Percentiles rank a stretch among this genome's conserved stretches.
Evolutionary conservation across 2,797 vertebrate species (phyloP).

Genomic region (Lophotriccus pileatus): DNA sequence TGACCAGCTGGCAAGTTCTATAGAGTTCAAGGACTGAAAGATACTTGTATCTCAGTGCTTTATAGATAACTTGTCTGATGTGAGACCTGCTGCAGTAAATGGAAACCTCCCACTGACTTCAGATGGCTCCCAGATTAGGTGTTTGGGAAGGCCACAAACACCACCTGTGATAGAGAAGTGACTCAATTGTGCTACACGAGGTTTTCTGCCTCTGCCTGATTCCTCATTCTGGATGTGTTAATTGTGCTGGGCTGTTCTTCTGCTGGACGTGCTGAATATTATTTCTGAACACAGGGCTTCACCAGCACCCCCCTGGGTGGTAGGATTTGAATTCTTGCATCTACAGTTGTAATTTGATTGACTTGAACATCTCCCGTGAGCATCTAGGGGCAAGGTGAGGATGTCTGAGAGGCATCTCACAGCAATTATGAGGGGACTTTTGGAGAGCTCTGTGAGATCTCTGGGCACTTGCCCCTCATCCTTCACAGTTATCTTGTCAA

Average conservation of each 20-base stretch:
- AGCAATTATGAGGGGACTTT: background rate
- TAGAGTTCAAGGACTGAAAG: background rate
- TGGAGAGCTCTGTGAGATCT: background rate
- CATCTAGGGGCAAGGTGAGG: background rate
- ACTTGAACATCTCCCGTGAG: background rate
- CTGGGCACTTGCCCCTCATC: background rate
- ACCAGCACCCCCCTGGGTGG: background rate
- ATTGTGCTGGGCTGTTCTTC: background rate
- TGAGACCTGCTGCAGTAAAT: background rate
- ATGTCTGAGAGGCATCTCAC: background rate
- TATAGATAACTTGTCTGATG: background rate
- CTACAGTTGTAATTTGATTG: background rate
- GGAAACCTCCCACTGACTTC: background rate
- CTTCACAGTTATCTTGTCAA: background rate
- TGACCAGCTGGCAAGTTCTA: background rate
- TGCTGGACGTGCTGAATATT: background rate
- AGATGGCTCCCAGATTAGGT: background rate
- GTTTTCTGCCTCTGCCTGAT: background rate
- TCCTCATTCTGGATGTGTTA: background rate
- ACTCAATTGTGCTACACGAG: background rate
- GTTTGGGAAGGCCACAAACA: background rate
- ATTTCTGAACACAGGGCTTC: background rate
- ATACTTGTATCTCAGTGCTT: background rate
- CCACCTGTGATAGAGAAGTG: background rate
- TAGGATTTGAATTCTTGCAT: background rate